Evolutionary conservation across 2,888 invertebrate genomes (phyloP).

Genomic region (Dynastes hyllus): DNA sequence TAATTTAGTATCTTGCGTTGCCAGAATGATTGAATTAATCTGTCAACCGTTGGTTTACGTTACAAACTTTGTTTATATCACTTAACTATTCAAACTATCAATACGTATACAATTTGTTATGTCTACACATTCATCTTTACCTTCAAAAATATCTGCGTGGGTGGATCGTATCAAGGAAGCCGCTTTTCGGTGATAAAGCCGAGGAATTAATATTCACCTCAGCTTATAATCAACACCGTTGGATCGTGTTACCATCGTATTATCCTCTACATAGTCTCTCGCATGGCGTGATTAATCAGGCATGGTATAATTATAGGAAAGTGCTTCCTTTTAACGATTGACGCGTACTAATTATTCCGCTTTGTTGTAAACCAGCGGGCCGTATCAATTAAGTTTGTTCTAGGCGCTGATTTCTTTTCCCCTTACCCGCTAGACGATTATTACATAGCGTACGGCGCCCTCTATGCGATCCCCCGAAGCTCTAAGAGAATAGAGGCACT

Average conservation of each 20-base stretch:
- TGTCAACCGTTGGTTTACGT: no score
- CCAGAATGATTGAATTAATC: no score
- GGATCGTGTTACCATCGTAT: conserved; percentile 8
- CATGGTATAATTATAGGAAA: conserved; percentile 34
- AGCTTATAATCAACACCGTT: conserved; percentile 31
- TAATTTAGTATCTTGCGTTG: no score
- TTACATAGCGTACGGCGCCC: no score
- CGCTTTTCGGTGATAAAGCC: not conserved
- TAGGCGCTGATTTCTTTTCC: conserved; percentile 17
- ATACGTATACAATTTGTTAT: no score
- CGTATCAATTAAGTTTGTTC: conserved; percentile 50
- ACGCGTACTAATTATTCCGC: conserved; percentile 49
- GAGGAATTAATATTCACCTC: not conserved
- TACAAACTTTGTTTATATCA: no score
- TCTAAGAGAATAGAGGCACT: no score
- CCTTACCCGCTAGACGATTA: not conserved
- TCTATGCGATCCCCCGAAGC: no score
- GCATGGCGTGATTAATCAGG: conserved; percentile 28
- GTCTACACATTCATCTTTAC: no score
- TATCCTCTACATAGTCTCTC: not conserved
- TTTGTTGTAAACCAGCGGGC: conserved; percentile 39
- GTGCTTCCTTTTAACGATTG: conserved; percentile 45
- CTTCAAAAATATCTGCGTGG: no score
- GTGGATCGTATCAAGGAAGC: no score
- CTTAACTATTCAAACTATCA: no score